Evolutionary conservation across 2,797 vertebrate species (phyloP).

Genomic region (Tinamus major): DNA sequence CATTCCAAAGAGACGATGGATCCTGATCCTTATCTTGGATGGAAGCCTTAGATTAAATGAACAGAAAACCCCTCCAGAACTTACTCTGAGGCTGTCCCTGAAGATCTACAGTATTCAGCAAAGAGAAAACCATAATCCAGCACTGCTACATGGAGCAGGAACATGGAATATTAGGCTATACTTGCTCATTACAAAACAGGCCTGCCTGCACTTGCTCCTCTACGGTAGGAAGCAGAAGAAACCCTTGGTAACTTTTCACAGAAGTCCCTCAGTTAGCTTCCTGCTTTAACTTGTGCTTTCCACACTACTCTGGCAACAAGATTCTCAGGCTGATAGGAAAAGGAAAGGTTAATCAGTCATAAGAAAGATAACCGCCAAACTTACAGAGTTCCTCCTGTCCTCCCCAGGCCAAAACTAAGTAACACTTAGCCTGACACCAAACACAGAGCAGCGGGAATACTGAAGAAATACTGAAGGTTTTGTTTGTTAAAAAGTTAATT

Average conservation of each 20-base stretch:
- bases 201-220: neutral
- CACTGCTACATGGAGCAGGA: neutral
- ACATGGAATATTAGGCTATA: fast-evolving
- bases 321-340: neutral
- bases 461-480: neutral
- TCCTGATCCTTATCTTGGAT: neutral
- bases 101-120: neutral
- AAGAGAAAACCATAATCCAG: neutral
- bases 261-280: neutral
- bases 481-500: slow-evolving; percentile 57
- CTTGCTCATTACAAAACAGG: fast-evolving
- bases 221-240: neutral
- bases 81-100: neutral
- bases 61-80: neutral
- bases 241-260: fast-evolving
- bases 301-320: fast-evolving
- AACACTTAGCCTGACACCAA: slow-evolving; percentile 46
- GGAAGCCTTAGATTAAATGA: neutral
- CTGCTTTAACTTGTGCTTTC: neutral
- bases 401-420: neutral
- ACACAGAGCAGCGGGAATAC: slow-evolving; percentile 29
- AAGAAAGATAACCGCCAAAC: neutral
- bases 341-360: neutral
- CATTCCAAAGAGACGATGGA: neutral
- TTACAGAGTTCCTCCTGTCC: neutral